Evolutionary conservation across 2,113 vertebrate genomes (phyloP), one percentile per base, ranked within the genome.

Genomic region (Regulus satrapa): DNA sequence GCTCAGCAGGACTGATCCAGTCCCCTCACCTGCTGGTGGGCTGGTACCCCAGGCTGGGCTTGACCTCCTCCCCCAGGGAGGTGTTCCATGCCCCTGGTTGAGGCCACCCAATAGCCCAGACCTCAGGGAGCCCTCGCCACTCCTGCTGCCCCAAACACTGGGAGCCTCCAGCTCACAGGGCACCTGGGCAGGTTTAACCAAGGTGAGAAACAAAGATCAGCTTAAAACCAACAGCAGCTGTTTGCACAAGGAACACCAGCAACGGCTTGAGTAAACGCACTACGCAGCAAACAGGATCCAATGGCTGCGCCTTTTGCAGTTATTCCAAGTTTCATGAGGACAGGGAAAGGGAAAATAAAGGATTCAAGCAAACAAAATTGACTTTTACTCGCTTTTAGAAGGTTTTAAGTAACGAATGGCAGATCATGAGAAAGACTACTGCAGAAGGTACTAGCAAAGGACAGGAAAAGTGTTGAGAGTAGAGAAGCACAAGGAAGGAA

Each of bases 11-110:
- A 5, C 38, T 26, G 64, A 38, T 32, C 28, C 48, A 72, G 13
- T 19, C 2, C 17, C 11, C 5, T 3, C 5, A 55, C 2, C 45
- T 31, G 25, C n/a, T 1, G 0, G 6, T 5, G 8, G 32, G 14
- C 52, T 55, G n/a, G 36, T 6, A 20, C 5, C 32, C 43, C n/a
- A 48, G 48, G 25, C 67, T 34, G 25, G n/a, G 34, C 24, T 56
- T 10, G 10, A 12, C 36, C 55, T 43, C 36, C 34, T 28, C 3
- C 23, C 23, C 29, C n/a, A 51, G 13, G 8, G 20, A 48, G n/a
- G 12, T 40, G 43, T 24, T 15, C 83, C 46, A 4, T 6, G 55
- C 29, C 23, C 15, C 8, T 5, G 46, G n/a, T 34, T 25, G 34
- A 10, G 45, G 14, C 29, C 46, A 38, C 12, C 10, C 25, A 16